Base-by-base conservation (phyloP, 2,113 vertebrate genomes). In the Gobius niger region DNA sequence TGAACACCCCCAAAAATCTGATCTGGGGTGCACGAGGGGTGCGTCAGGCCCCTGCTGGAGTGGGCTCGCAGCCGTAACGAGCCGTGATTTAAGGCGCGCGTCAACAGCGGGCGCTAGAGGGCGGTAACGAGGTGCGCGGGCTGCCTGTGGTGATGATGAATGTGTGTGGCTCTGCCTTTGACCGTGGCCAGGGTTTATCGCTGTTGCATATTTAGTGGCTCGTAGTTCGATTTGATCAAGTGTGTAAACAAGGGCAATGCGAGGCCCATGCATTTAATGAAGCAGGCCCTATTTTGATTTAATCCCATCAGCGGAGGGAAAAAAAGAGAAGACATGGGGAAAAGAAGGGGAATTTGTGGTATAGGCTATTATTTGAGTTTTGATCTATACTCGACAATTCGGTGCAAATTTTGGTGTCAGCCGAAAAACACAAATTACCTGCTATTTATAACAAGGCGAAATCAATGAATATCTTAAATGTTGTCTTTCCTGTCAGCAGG, bases 101-200 rank as follows among this genome's bases (percentile, higher is more conserved):
- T 66, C 54, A 66, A 52, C 68, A 67, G 60, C 49, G 11, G 6
- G 82, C 91, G 89, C 91, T 90, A 92, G 91, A 90, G 91, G 91
- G 91, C 89, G 67, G 76, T 91, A 87, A 82, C 84, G 87, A 88
- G 76, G 63, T 34, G 44, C 41, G 7, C 47, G 65, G 64, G 68
- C 62, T 51, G 64, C 66, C 18, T 68, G 62, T 73, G 65, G 47
- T 52, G 19, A 56, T 75, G 40, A 63, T 75, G 24, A 44, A 61
- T 60, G 61, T 70, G 44, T 51, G 1, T 54, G 56, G 60, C 64
- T 56, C 57, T 67, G 63, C 24, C 63, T 67, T 49, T 66, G 80
- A 67, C 73, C 56, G 60, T 83, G 63, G 54, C n/a, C 64, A 10
- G 61, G 64, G 67, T 65, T 18, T 60, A 41, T 50, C 42, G n/a